Conservation (phyloP, 1,140 invertebrate genomes). For the Dryas iulia region DNA sequence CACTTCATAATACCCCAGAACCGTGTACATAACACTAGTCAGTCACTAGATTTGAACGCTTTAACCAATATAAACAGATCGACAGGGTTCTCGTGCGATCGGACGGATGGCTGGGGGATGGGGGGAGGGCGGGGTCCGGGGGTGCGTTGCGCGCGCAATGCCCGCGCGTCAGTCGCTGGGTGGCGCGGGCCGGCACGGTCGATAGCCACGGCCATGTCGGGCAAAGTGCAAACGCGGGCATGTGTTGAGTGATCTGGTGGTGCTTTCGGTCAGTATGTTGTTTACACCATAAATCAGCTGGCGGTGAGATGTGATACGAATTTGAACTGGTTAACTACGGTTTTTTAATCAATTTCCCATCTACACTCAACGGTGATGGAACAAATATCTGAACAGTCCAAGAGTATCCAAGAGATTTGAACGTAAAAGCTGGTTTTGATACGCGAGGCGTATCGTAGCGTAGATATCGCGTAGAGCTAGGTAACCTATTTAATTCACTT, state of each 20-base stretch:
- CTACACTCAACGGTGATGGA: background rate
- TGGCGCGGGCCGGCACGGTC: constrained; percentile 73
- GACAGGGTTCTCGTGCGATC: constrained; percentile 1
- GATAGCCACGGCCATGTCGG: constrained; percentile 70
- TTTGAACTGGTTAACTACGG: background rate
- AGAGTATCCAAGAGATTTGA: no score
- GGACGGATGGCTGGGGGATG: constrained; percentile 33
- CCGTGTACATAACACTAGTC: background rate
- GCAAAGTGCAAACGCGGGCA: constrained; percentile 59
- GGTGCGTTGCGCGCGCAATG: constrained; percentile 65
- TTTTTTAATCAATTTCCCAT: background rate
- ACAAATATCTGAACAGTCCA: background rate
- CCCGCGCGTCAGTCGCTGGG: constrained; percentile 74
- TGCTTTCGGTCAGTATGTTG: constrained; percentile 54
- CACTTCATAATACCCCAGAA: background rate
- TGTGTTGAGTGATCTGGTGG: constrained; percentile 45
- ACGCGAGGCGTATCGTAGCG: constrained; percentile 2
- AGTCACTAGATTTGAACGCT: constrained; percentile 1
- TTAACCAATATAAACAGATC: constrained; percentile 1
- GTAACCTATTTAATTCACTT: constrained; percentile 12
- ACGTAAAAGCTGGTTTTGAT: background rate
- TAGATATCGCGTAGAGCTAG: constrained; percentile 1
- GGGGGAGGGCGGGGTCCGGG: constrained; percentile 31
- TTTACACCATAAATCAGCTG: background rate
- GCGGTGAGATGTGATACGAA: background rate